These are phyloP conservation scores for Phlogophora meticulosa DNA, from an alignment of 2,888 invertebrate genomes.

Conservation along the genomic window DNA sequence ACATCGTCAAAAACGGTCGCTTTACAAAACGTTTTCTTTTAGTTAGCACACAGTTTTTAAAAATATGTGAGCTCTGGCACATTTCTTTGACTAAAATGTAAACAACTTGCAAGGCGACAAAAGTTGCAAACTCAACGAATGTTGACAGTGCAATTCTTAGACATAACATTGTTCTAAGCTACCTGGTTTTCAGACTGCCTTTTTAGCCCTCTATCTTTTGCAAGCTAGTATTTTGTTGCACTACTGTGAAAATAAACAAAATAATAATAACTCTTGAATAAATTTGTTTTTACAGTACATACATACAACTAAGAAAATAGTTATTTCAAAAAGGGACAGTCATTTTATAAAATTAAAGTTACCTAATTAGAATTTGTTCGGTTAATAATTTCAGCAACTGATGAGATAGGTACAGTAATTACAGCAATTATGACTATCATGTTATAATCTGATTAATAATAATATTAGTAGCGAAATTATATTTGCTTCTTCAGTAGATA, in stretches of 20 bases:
- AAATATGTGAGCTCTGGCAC: too few relatives aligned
- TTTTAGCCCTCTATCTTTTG: conserved; percentile 2
- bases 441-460: conserved; percentile 49
- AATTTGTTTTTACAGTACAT: background rate
- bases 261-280: background rate
- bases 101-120: background rate
- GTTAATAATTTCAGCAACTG: conserved; percentile 29
- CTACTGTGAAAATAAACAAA: conserved; percentile 20
- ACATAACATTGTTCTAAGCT: background rate
- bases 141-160: background rate
- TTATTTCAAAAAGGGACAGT: background rate
- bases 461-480: conserved; percentile 42
- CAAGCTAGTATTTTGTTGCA: conserved; percentile 11
- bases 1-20: too few relatives aligned
- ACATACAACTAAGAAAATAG: background rate
- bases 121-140: conserved; percentile 8
- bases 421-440: conserved; percentile 52
- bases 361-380: conserved; percentile 31
- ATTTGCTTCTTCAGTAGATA: conserved; percentile 24
- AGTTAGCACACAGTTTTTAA: too few relatives aligned
- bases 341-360: conserved; percentile 11
- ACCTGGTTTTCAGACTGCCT: background rate
- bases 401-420: conserved; percentile 50
- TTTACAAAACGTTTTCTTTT: too few relatives aligned
- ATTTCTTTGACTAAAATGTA: background rate